Evolutionary conservation across 2,888 invertebrate species (phyloP), one percentile per base, ranked within the genome.

Genomic region (Pomacea canaliculata): DNA sequence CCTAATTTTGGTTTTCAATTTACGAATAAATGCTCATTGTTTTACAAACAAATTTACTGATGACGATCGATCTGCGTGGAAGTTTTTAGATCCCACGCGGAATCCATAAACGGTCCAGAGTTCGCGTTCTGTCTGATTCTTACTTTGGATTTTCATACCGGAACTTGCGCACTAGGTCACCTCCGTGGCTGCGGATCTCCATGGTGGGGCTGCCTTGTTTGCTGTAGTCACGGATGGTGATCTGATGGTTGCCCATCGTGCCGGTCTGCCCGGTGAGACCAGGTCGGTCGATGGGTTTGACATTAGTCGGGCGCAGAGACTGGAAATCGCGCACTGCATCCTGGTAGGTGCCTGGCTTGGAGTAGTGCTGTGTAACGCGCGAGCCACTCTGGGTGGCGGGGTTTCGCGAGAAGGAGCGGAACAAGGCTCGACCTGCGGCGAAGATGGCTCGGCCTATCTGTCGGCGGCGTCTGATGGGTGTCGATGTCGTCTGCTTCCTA

Each of bases 151-250:
- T 37, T 37, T 76, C 62, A 73, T 77, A 81, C 70, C 81, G 76
- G 78, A 81, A 78, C 71, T 81, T 81, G 37, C 81, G 46, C 76
- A 81, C 79, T 48, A 78, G 51, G 62, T 69, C 37, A 1, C 71
- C 71, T 1, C 80, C 77, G 70, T 77, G 71, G 10, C 78, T 75
- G 46, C 76, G 73, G 51, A 81, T 71, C 48, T 78, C 77, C 66
- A 81, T 65, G 12, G 81, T 81, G 56, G 81, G 80, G 13, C 70
- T 51, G 27, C 78, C 77, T 12, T 71, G 62, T 12, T 59, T 68
- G 27, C 80, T 78, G 1, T 72, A 56, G 76, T 80, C 76, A 0
- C 81, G 71, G 19, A 81, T 79, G 9, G 81, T 81, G 56, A 81
- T 72, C 49, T 77, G 56, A 77, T 81, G 79, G 23, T 69, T 72